A percentile compares a stretch with the other conserved stretches of the same genome.
phyloP scores from a whole-genome alignment of 2,888 invertebrate species.

The Hypercompe scribonia region DNA sequence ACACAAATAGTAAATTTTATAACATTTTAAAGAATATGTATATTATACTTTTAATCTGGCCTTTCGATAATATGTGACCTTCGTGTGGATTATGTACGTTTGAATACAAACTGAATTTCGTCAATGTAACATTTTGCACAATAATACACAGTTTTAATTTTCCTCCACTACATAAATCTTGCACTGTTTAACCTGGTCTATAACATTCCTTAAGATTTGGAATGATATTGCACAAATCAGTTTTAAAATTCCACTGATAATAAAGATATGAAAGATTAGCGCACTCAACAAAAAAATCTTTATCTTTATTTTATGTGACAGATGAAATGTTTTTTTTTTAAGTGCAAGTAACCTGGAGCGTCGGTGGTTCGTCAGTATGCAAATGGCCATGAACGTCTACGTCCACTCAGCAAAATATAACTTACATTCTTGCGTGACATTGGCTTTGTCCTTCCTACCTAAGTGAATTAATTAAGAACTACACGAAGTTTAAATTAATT shows the following conservation, averaged over 20 bases:
- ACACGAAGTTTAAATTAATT: constrained; percentile 1
- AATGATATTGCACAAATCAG: background rate
- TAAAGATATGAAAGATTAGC: background rate
- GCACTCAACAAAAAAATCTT: background rate
- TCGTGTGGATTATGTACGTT: background rate
- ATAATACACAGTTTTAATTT: background rate
- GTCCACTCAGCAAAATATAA: background rate
- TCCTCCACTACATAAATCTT: background rate
- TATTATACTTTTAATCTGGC: constrained; percentile 28
- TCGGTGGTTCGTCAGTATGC: background rate
- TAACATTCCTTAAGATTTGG: background rate
- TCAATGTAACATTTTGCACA: constrained; percentile 4
- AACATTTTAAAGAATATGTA: constrained; percentile 21
- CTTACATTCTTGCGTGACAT: background rate
- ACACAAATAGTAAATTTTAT: constrained; percentile 22
- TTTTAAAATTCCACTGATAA: background rate
- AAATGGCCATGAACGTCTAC: background rate
- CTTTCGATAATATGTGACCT: constrained; percentile 18
- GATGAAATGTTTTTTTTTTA: background rate
- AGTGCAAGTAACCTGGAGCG: background rate
- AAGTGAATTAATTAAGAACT: background rate
- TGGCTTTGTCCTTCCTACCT: constrained; percentile 2
- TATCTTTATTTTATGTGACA: background rate
- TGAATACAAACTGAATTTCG: constrained; percentile 3
- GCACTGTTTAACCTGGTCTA: background rate